Conservation (phyloP, 2,888 invertebrate species). For the Beris morrisii region DNA sequence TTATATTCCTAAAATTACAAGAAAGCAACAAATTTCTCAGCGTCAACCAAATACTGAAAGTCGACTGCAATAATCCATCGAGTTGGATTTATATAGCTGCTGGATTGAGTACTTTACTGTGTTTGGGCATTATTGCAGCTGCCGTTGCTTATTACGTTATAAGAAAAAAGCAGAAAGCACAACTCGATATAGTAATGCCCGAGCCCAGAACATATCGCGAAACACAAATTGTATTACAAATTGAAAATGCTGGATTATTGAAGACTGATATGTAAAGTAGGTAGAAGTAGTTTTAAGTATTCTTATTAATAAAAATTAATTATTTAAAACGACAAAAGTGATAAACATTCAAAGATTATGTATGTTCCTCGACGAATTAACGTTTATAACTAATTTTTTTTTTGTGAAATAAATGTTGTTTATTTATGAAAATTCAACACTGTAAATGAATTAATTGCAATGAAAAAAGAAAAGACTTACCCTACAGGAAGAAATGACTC, state of each 20-base stretch:
- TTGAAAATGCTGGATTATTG: conserved; percentile 79
- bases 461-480: conserved; percentile 58
- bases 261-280: conserved; percentile 68
- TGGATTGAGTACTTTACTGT: conserved; percentile 56
- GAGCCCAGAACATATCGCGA: conserved; percentile 81
- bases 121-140: conserved; percentile 57
- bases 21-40: conserved; percentile 19
- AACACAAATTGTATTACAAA: conserved; percentile 83
- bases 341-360: too few relatives aligned
- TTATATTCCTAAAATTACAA: conserved; percentile 45
- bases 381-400: background rate
- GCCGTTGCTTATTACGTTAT: conserved; percentile 58
- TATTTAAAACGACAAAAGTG: too few relatives aligned
- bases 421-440: background rate
- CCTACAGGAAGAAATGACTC: conserved; percentile 85
- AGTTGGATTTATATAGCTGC: conserved; percentile 57
- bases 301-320: too few relatives aligned
- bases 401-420: background rate
- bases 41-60: conserved; percentile 24
- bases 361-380: too few relatives aligned
- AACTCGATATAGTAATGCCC: conserved; percentile 72
- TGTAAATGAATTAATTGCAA: conserved; percentile 30
- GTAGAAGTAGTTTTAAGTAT: background rate
- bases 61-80: conserved; percentile 46
- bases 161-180: conserved; percentile 62